These are phyloP conservation scores for Temnothorax nylanderi DNA, from an alignment of 1,140 invertebrate species.

Conservation along the genomic window DNA sequence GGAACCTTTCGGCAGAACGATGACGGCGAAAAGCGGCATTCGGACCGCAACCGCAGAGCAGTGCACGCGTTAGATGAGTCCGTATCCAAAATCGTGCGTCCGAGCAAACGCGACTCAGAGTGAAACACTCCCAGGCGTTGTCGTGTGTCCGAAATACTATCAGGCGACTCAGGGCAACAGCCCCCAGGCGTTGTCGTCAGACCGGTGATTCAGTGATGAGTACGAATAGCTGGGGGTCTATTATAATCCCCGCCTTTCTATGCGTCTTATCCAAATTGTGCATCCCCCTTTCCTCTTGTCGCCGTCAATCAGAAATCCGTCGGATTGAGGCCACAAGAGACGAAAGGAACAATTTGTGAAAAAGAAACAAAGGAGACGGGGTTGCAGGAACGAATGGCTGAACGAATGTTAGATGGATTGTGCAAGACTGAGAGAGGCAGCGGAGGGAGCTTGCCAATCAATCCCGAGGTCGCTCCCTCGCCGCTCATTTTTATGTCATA, in stretches of 20 bases:
- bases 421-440: conserved; percentile 81
- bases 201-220: no score
- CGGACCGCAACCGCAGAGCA: no score
- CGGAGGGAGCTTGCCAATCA: conserved; percentile 76
- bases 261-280: conserved; percentile 9
- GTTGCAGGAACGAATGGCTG: conserved; percentile 20
- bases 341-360: conserved; percentile 56
- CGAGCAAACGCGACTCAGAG: no score
- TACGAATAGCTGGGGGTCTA: conserved; percentile 42
- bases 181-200: no score
- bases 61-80: no score
- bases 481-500: conserved; percentile 81
- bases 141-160: no score
- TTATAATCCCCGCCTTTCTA: conserved; percentile 26
- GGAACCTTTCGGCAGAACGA: no score
- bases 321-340: background rate
- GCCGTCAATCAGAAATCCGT: background rate
- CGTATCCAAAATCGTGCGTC: no score
- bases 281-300: conserved; percentile 12
- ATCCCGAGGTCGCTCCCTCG: conserved; percentile 75
- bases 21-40: no score
- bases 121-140: no score
- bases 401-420: conserved; percentile 64
- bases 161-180: no score
- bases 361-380: conserved; percentile 50